These are phyloP conservation scores for Agelaius tricolor DNA, from an alignment of 2,113 vertebrate species.

Conservation along the genomic window DNA sequence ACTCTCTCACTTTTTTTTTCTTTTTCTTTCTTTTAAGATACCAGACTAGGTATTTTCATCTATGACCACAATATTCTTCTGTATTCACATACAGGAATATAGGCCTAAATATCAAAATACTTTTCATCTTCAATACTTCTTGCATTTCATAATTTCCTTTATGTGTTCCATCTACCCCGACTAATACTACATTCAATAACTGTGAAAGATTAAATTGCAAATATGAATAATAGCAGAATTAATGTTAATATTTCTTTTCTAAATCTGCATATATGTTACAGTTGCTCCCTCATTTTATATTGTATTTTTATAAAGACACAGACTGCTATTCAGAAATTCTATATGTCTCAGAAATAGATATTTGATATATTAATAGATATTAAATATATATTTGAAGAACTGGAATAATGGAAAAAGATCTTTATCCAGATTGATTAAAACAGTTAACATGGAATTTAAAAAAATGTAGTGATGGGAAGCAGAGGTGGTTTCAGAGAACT, in stretches of 20 bases:
- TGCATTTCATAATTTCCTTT: background rate
- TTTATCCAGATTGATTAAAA: background rate
- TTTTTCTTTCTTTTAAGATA: background rate
- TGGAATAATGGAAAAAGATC: background rate
- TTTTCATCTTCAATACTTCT: background rate
- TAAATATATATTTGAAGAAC: background rate
- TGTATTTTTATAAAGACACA: background rate
- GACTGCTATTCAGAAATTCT: background rate
- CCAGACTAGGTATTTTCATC: background rate
- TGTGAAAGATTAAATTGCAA: background rate
- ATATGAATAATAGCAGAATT: background rate
- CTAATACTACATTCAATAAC: background rate
- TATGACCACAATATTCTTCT: background rate
- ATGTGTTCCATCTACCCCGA: background rate
- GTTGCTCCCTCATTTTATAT: background rate
- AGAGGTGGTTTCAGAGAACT: background rate
- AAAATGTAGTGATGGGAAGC: background rate
- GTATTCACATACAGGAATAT: background rate
- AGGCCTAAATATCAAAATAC: background rate
- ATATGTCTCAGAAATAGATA: background rate
- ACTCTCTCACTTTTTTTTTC: background rate
- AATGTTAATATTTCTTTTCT: background rate
- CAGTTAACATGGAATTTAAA: background rate
- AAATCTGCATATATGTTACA: background rate
- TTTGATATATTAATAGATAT: background rate